Percentiles rank a stretch among this genome's conserved stretches.
Evolutionary conservation across 1,140 invertebrate species (phyloP).

Genomic region (Cataglyphis hispanica): DNA sequence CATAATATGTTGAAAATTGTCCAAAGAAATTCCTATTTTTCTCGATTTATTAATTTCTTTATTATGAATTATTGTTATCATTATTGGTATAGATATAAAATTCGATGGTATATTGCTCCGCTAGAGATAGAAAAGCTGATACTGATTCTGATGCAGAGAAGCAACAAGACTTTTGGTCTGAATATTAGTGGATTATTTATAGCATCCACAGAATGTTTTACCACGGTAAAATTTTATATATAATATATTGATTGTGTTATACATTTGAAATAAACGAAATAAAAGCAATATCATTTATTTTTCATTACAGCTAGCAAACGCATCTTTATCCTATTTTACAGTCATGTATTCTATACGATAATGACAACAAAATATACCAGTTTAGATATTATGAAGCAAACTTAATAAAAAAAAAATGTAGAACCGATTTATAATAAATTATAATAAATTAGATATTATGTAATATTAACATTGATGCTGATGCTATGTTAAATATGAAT

Average conservation of each 20-base stretch:
- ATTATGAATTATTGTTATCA: background rate
- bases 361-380: background rate
- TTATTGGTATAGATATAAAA: slow-evolving; percentile 10
- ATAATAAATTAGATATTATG: too few relatives aligned
- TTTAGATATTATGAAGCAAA: too few relatives aligned
- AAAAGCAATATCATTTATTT: background rate
- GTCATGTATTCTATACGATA: background rate
- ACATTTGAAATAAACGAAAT: background rate
- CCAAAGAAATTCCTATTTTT: background rate
- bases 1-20: background rate
- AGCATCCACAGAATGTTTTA: slow-evolving; percentile 9
- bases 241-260: background rate
- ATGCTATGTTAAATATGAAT: too few relatives aligned
- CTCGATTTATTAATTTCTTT: background rate
- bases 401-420: too few relatives aligned
- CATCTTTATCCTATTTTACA: background rate
- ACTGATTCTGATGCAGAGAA: slow-evolving; percentile 7
- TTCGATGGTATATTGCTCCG: slow-evolving; percentile 21
- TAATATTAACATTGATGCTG: background rate
- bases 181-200: slow-evolving; percentile 10
- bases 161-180: background rate
- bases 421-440: too few relatives aligned
- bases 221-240: background rate
- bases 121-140: background rate
- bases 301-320: background rate